Percentiles rank a stretch among this genome's conserved stretches.
Evolutionary conservation across 2,113 vertebrate genomes (phyloP).

Genomic region (Mormoops blainvillei): DNA sequence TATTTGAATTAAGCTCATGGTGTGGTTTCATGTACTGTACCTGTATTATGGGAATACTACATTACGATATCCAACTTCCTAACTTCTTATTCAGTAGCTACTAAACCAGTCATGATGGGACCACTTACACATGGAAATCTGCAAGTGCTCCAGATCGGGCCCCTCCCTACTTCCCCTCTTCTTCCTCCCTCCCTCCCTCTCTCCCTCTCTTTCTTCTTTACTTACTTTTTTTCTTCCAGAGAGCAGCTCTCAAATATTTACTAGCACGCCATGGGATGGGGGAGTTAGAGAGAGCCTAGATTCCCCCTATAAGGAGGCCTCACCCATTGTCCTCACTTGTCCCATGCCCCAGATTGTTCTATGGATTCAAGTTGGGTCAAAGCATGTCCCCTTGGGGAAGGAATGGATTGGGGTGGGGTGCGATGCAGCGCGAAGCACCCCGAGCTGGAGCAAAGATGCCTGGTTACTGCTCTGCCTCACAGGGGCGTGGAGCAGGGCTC

Average conservation of each 20-base stretch:
- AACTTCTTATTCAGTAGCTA: not conserved
- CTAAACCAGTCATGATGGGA: not conserved
- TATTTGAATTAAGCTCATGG: not conserved
- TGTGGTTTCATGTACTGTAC: not conserved
- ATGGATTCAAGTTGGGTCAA: not conserved
- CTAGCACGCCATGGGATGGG: not conserved
- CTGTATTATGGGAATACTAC: not conserved
- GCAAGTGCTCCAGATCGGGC: not conserved
- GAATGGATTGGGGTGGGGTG: too few species aligned
- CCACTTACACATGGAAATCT: not conserved
- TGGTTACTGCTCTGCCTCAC: not conserved
- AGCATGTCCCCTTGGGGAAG: not conserved
- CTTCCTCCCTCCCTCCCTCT: too few species aligned
- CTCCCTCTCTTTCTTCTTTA: not conserved
- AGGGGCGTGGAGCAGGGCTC: not conserved
- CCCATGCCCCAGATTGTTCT: not conserved
- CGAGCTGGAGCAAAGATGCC: not conserved
- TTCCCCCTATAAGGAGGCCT: not conserved
- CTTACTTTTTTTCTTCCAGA: not conserved
- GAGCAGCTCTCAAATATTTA: not conserved
- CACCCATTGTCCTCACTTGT: not conserved
- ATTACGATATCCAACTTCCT: too few species aligned
- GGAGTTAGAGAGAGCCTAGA: not conserved
- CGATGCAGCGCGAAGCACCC: fast-evolving
- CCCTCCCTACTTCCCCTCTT: not conserved